Conservation (phyloP, 2,113 vertebrate genomes). For the Tachysurus fulvidraco region DNA sequence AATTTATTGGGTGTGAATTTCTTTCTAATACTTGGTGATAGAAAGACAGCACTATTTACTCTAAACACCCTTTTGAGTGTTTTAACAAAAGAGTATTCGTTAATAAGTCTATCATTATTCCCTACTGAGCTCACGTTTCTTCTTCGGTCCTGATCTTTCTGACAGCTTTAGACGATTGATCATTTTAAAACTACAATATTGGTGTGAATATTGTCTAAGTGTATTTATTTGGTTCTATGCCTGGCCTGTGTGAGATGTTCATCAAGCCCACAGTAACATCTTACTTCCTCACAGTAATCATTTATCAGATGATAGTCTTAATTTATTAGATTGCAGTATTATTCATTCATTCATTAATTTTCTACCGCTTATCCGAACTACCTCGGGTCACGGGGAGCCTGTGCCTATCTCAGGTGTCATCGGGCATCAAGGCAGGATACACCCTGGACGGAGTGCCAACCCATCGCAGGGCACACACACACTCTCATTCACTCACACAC, state of each 20-base stretch:
- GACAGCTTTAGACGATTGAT: not conserved
- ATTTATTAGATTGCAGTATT: not conserved
- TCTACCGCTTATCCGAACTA: no score
- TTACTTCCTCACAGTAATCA: not conserved
- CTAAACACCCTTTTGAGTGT: not conserved
- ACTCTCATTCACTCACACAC: no score
- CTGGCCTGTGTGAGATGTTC: not conserved
- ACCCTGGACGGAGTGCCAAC: no score
- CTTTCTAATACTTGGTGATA: no score
- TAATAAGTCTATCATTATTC: not conserved
- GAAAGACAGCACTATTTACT: not conserved
- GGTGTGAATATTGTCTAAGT: not conserved
- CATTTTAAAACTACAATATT: not conserved
- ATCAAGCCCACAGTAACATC: not conserved
- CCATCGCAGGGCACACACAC: no score
- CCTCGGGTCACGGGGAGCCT: no score
- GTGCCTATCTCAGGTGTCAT: no score
- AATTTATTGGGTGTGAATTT: not conserved
- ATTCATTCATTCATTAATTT: not conserved
- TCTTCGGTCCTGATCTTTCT: not conserved
- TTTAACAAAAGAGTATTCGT: not conserved
- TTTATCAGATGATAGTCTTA: not conserved
- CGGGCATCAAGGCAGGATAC: no score
- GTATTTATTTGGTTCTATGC: no score
- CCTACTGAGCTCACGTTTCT: not conserved